These are phyloP conservation scores for Platycnemis pennipes DNA, from an alignment of 2,888 invertebrate species.

Conservation along the genomic window DNA sequence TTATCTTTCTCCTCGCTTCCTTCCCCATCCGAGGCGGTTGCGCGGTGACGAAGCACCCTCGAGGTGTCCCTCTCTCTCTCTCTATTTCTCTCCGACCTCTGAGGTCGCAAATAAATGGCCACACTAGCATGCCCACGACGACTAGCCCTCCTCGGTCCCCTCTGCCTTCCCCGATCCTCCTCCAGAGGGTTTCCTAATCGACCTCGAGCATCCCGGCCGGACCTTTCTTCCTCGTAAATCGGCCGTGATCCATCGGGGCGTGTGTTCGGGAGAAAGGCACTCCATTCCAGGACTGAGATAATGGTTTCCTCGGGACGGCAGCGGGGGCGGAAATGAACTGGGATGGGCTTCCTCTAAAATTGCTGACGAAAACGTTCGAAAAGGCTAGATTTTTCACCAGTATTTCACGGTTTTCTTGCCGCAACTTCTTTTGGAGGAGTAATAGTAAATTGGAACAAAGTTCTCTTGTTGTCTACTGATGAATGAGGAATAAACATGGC, in stretches of 20 bases:
- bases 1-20: conserved; percentile 8
- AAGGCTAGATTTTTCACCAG: not conserved
- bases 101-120: conserved; percentile 32
- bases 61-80: not conserved
- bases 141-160: not conserved
- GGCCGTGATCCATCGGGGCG: not conserved
- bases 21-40: not conserved
- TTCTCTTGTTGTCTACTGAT: not conserved
- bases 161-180: not conserved
- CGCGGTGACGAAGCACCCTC: conserved; percentile 13
- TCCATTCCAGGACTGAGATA: not conserved
- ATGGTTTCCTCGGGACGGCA: conserved; percentile 45
- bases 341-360: conserved; percentile 37
- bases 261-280: not conserved
- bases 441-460: not conserved
- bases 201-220: not conserved
- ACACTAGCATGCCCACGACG: not conserved
- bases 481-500: no score
- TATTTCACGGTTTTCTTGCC: not conserved
- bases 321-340: conserved; percentile 48
- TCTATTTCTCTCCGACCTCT: no score
- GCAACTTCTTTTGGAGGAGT: not conserved
- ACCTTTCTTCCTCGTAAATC: not conserved
- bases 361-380: not conserved
- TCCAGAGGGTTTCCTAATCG: not conserved